Percentiles rank a stretch among this genome's conserved stretches.
Conservation (phyloP, 2,797 vertebrate species). For the Aphelocoma californica region DNA sequence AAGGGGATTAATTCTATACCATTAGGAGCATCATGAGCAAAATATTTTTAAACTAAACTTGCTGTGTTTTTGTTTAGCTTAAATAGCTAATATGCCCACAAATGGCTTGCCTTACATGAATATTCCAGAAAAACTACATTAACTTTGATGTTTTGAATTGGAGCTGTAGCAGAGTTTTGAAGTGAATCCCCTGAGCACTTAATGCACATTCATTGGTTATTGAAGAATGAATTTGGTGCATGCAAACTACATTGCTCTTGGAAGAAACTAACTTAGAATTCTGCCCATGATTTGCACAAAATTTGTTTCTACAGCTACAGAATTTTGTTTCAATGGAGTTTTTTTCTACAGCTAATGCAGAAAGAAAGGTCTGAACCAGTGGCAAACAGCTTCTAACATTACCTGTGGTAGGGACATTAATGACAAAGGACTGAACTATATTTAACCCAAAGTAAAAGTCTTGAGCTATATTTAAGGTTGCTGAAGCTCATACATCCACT, state of each 20-base stretch:
- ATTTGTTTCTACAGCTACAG: neutral
- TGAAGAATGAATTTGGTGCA: neutral
- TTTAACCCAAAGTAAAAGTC: neutral
- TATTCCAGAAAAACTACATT: neutral
- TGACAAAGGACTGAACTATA: neutral
- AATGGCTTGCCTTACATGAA: neutral
- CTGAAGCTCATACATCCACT: neutral
- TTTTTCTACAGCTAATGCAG: neutral
- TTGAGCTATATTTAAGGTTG: neutral
- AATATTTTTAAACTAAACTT: neutral
- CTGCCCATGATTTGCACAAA: accelerated
- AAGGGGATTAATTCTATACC: neutral
- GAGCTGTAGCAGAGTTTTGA: neutral
- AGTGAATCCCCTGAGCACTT: neutral
- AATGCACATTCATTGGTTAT: neutral
- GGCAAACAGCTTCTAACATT: neutral
- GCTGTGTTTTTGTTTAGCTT: neutral
- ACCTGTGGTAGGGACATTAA: neutral
- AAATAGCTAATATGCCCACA: neutral
- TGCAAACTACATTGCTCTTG: neutral
- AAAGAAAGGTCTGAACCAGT: neutral
- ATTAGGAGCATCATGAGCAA: neutral
- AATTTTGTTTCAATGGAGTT: neutral
- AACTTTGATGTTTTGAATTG: neutral
- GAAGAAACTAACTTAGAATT: neutral